Evolutionary conservation across 2,113 vertebrate genomes (phyloP).

Genomic region (Heterocephalus glaber): DNA sequence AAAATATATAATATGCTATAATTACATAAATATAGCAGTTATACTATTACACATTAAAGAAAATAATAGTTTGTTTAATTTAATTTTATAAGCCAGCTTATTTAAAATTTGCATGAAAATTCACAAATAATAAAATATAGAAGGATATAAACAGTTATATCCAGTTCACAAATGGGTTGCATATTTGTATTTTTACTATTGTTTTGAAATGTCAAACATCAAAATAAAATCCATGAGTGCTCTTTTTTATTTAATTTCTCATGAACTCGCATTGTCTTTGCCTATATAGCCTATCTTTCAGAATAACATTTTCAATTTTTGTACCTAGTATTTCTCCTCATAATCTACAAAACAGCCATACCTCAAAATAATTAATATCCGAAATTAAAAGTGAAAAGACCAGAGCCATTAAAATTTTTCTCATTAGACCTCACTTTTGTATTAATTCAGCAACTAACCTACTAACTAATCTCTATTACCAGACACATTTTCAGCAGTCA

Average conservation of each 20-base stretch:
- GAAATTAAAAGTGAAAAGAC: slow-evolving; percentile 2
- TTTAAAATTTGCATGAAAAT: neutral
- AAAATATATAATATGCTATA: neutral
- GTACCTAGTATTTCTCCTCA: neutral
- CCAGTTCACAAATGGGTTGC: neutral
- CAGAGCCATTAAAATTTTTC: neutral
- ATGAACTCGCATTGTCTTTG: slow-evolving; percentile 16
- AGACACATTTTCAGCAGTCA: neutral
- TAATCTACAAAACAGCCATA: slow-evolving; percentile 1
- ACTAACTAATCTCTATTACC: neutral
- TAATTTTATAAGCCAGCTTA: neutral
- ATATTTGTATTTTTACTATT: neutral
- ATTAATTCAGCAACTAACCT: slow-evolving; percentile 1
- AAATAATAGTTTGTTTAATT: neutral
- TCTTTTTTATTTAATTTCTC: neutral
- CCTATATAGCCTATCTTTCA: neutral
- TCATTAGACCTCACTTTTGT: neutral
- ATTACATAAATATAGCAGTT: neutral
- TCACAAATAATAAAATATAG: neutral
- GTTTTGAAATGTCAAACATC: neutral
- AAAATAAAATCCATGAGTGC: neutral
- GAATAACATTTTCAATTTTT: neutral
- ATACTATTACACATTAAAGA: neutral
- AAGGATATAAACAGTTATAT: neutral
- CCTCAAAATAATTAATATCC: neutral